Evolutionary conservation across 1,140 invertebrate species (phyloP).

Genomic region (Lordiphosa stackelbergi): DNA sequence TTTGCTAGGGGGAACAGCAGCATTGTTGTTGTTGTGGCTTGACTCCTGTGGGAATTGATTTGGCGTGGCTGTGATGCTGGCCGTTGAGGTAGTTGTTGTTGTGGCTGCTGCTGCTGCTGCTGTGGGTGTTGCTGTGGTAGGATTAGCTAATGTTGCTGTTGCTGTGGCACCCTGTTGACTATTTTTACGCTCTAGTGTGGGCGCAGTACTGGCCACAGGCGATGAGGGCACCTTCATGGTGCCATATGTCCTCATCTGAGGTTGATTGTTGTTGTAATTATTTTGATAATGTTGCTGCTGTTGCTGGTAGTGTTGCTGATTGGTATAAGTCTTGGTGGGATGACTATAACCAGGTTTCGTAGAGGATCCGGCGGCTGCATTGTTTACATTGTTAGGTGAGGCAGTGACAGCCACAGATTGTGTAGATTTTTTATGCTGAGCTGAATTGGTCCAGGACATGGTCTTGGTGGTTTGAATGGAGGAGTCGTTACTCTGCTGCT

Average conservation of each 20-base stretch:
- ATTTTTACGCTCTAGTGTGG: constrained; percentile 55
- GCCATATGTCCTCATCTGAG: constrained; percentile 66
- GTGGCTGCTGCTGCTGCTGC: constrained; percentile 32
- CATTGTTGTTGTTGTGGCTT: constrained; percentile 12
- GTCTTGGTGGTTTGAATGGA: constrained; percentile 65
- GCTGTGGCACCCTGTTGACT: constrained; percentile 45
- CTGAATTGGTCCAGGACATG: constrained; percentile 74
- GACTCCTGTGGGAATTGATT: constrained; percentile 65
- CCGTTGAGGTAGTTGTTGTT: constrained; percentile 69
- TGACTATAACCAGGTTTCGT: constrained; percentile 25
- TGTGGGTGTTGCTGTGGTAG: constrained; percentile 10
- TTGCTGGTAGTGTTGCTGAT: constrained; percentile 54
- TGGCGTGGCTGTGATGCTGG: constrained; percentile 65
- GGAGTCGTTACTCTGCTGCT: constrained; percentile 3
- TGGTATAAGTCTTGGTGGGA: constrained; percentile 44
- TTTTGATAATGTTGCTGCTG: constrained; percentile 41
- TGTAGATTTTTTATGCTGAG: constrained; percentile 72
- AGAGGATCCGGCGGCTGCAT: constrained; percentile 29
- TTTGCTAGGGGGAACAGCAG: constrained; percentile 13
- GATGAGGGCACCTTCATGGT: constrained; percentile 75
- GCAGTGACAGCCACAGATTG: constrained; percentile 73
- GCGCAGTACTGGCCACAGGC: constrained; percentile 57
- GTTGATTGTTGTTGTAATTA: constrained; percentile 41
- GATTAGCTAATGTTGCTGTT: constrained; percentile 7
- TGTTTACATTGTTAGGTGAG: constrained; percentile 63